These are phyloP conservation scores for Episyrphus balteatus DNA, from an alignment of 1,140 invertebrate genomes.

Conservation along the genomic window DNA sequence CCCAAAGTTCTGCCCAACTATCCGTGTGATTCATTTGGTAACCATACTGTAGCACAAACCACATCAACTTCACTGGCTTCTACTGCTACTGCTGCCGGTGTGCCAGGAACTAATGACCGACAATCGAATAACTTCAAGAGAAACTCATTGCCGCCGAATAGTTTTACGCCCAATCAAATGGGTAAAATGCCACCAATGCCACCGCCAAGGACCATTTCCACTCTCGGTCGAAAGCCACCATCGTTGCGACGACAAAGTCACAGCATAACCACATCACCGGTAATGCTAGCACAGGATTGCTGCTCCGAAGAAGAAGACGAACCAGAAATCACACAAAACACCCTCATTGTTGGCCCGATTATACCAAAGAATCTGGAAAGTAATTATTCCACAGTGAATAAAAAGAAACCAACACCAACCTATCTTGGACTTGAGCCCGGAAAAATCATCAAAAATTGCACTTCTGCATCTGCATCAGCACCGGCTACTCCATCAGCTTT, in stretches of 20 bases:
- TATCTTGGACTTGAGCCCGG: neutral
- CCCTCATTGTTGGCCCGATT: conserved; percentile 42
- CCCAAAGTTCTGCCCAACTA: conserved; percentile 65
- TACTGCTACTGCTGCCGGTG: too few relatives aligned
- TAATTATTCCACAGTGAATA: conserved; percentile 10
- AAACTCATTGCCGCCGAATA: conserved; percentile 30
- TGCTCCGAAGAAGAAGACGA: conserved; percentile 23
- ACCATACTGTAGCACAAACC: conserved; percentile 28
- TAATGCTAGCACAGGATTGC: conserved; percentile 37
- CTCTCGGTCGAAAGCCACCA: conserved; percentile 41
- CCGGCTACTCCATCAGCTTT: neutral
- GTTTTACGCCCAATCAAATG: conserved; percentile 12
- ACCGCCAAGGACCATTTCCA: conserved; percentile 49
- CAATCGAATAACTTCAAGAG: conserved; percentile 7
- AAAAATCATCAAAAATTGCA: neutral
- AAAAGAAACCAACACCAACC: neutral
- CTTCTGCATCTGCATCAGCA: neutral
- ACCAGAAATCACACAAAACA: conserved; percentile 39
- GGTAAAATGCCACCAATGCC: conserved; percentile 48
- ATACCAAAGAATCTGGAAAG: conserved; percentile 31
- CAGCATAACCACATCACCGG: conserved; percentile 36
- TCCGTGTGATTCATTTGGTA: conserved; percentile 25
- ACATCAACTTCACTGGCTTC: conserved; percentile 9
- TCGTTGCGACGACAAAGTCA: conserved; percentile 21
- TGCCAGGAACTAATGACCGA: conserved; percentile 7